Evolutionary conservation across 92 coral and sea anemone species (phyloP), one percentile per base, ranked within the genome.

Genomic region (Siderastrea siderea): DNA sequence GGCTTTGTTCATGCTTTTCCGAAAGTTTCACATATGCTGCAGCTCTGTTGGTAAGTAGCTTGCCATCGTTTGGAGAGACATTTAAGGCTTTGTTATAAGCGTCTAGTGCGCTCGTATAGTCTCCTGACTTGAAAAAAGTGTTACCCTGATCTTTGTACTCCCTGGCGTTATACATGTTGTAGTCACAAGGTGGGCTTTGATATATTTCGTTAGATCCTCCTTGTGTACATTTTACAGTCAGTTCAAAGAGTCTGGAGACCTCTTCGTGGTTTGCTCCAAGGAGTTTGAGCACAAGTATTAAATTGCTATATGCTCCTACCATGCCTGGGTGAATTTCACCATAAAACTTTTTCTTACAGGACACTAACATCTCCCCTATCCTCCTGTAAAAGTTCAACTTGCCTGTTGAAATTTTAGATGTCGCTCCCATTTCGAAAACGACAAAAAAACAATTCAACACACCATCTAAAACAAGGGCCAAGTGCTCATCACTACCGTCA

Each of bases 41-140:
- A 47, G 84, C 73, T 50, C 74, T 79, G 49, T 79, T 79, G 4
- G 73, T 64, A 8, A 79, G 19, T 5, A 79, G 12, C 50, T 63
- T 64, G 19, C 73, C 84, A 79, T 79, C 84, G 3, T 65, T 79
- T 12, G 84, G 84, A 2, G 46, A 79, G 15, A 8, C 12, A 1
- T 1, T 2, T 3, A 79, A 66, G 1, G 12, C 49, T 63, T 26
- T 3, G 9, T 0, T 63, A 14, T 79, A 79, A 3, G 1, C 0
- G 1, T 49, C 13, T 1, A 63, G 72, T 26, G 84, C 84, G 2
- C 3, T 14, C 2, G 26, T n/a, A 79, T 49, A 79, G 4, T 66
- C 3, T 6, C 49, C 61, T 2, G 38, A 2, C 16, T 0, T 50
- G 72, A 49, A 79, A 1, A 5, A 19, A 11, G 17, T 11, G 13